Percentiles rank a stretch among this genome's conserved stretches.
phyloP scores from a whole-genome alignment of 92 coral and sea anemone genomes.

The Phenganax marumi region DNA sequence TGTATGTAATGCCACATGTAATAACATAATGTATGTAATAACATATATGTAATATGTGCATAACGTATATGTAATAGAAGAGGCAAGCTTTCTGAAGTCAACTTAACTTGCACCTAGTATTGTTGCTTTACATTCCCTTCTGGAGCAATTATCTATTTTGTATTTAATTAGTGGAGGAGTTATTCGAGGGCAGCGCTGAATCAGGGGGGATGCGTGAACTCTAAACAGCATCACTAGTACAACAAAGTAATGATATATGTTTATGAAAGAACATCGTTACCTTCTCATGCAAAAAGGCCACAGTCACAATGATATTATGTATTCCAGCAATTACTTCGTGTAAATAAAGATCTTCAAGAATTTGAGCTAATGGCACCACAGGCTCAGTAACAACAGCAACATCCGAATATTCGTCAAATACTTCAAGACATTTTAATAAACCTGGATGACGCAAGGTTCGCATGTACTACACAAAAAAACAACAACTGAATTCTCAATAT shows the following conservation, averaged over 20 bases:
- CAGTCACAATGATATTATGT: slow-evolving; percentile 72
- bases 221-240: too few relatives aligned
- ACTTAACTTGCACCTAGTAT: too few relatives aligned
- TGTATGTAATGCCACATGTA: too few relatives aligned
- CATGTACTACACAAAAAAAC: slow-evolving; percentile 55
- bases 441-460: slow-evolving; percentile 86
- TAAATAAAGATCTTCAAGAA: slow-evolving; percentile 60
- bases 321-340: slow-evolving; percentile 85
- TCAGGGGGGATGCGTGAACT: too few relatives aligned
- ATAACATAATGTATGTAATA: too few relatives aligned
- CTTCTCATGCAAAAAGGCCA: slow-evolving; percentile 85
- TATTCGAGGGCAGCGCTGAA: too few relatives aligned
- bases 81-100: too few relatives aligned
- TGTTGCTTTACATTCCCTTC: too few relatives aligned
- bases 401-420: slow-evolving; percentile 71
- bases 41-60: too few relatives aligned
- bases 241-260: background rate
- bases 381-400: slow-evolving; percentile 91
- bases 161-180: too few relatives aligned
- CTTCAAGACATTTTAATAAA: slow-evolving; percentile 73
- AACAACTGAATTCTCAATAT: background rate
- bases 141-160: too few relatives aligned
- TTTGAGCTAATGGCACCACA: slow-evolving; percentile 71
- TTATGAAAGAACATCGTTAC: slow-evolving; percentile 32
- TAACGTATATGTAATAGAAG: too few relatives aligned